These are phyloP conservation scores for Agrilus biguttatus DNA, from an alignment of 2,888 invertebrate species.

Conservation along the genomic window DNA sequence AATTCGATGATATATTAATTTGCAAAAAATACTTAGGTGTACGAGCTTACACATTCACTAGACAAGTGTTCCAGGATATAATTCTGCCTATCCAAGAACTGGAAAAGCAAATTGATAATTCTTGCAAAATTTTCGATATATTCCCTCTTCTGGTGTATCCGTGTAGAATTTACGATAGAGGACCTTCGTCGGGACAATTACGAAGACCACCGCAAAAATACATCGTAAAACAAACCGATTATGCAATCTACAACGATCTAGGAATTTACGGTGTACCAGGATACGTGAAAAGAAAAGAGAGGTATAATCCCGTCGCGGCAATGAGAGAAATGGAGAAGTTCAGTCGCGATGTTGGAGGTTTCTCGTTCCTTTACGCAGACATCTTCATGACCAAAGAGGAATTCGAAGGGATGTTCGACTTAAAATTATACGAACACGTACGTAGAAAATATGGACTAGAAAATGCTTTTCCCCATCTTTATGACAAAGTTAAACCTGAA, in stretches of 20 bases:
- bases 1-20: too few species aligned
- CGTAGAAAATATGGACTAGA: slow-evolving; percentile 43
- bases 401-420: slow-evolving; percentile 54
- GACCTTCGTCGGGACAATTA: slow-evolving; percentile 42
- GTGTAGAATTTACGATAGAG: slow-evolving; percentile 49
- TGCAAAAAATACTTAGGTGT: slow-evolving; percentile 24
- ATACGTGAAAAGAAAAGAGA: slow-evolving; percentile 39
- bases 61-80: slow-evolving; percentile 59
- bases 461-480: slow-evolving; percentile 48
- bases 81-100: slow-evolving; percentile 50
- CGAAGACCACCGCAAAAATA: slow-evolving; percentile 40
- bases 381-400: slow-evolving; percentile 52
- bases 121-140: slow-evolving; percentile 46
- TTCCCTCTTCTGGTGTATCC: slow-evolving; percentile 57
- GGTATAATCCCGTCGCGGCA: slow-evolving; percentile 47
- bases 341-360: slow-evolving; percentile 50
- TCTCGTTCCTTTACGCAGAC: slow-evolving; percentile 54
- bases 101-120: slow-evolving; percentile 45
- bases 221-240: slow-evolving; percentile 47
- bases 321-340: slow-evolving; percentile 59
- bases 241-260: slow-evolving; percentile 56
- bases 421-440: slow-evolving; percentile 45
- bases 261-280: slow-evolving; percentile 58
- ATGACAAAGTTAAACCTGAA: slow-evolving; percentile 53
- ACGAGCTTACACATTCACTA: slow-evolving; percentile 52